Conservation (phyloP, 2,113 vertebrate species). For the Malurus cyaneus region DNA sequence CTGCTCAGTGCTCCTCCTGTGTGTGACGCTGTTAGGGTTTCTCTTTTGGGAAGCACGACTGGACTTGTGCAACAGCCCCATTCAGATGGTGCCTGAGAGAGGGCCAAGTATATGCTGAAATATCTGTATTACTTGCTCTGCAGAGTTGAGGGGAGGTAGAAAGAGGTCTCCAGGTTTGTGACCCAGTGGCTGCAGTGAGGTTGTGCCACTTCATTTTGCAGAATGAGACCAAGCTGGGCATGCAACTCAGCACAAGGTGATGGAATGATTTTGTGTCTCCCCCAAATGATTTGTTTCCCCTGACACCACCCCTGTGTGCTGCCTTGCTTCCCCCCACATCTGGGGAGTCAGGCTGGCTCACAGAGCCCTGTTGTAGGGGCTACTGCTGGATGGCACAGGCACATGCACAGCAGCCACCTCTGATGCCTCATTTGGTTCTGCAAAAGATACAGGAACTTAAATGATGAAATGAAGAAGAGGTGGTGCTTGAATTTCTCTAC, state of each 20-base stretch:
- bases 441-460: not conserved
- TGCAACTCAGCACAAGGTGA: not conserved
- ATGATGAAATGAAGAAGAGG: constrained; percentile 32
- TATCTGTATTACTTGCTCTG: not conserved
- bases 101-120: not conserved
- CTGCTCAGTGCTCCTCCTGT: not conserved
- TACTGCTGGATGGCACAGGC: not conserved
- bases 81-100: not conserved
- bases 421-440: not conserved
- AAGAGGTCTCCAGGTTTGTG: not conserved
- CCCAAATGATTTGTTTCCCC: not conserved
- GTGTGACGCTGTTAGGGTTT: not conserved
- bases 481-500: not conserved
- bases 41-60: not conserved
- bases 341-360: not conserved
- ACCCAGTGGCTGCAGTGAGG: accelerated
- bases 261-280: accelerated
- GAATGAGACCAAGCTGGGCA: not conserved
- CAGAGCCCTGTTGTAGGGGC: accelerated
- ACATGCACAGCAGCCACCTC: accelerated
- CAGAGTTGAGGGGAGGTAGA: accelerated
- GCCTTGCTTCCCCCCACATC: not conserved
- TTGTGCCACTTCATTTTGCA: not conserved
- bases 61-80: not conserved
- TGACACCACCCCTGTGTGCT: not conserved